A percentile compares a stretch with the other conserved stretches of the same genome.
phyloP scores from a whole-genome alignment of 2,888 invertebrate species.

The Spisula solida region DNA sequence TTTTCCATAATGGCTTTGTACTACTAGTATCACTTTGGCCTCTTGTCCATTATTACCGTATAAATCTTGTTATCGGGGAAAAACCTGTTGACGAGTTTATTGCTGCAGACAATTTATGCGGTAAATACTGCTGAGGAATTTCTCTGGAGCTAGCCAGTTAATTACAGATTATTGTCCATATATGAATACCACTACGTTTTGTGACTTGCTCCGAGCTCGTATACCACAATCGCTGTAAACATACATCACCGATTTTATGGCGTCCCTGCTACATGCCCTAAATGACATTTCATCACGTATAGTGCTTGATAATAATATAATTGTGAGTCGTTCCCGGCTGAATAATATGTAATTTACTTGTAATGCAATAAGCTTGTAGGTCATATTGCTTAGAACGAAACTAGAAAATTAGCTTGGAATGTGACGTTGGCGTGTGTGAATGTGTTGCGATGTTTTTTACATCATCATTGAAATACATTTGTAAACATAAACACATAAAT shows the following conservation, averaged over 20 bases:
- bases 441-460: no score
- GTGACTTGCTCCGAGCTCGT: background rate
- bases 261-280: no score
- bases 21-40: background rate
- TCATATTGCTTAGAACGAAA: background rate
- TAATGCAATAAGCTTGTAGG: background rate
- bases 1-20: background rate
- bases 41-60: background rate
- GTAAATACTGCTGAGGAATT: background rate
- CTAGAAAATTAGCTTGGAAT: background rate
- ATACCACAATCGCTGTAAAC: background rate
- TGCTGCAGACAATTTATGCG: background rate
- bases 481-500: no score
- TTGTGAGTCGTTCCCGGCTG: background rate
- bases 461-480: no score
- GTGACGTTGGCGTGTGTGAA: background rate
- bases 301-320: background rate
- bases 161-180: background rate
- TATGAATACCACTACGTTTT: background rate
- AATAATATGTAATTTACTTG: background rate
- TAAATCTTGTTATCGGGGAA: slow-evolving; percentile 13
- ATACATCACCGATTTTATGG: no score
- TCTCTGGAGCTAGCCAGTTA: background rate
- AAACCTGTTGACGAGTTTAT: background rate
- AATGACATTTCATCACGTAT: background rate